Conservation (phyloP, 2,113 vertebrate genomes). For the rat (Rattus norvegicus) region DNA sequence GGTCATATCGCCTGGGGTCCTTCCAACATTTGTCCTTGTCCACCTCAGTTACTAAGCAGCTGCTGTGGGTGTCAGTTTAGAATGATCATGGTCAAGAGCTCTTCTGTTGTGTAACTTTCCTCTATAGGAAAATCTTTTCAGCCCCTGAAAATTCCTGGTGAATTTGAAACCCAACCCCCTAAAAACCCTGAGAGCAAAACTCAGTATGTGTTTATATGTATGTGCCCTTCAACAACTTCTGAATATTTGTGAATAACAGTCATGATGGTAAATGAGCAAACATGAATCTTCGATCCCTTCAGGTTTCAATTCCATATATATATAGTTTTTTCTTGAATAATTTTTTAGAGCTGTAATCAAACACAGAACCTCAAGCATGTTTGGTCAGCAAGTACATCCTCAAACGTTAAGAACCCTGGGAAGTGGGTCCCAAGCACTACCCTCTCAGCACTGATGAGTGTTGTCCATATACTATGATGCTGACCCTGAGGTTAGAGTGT, state of each 20-base stretch:
- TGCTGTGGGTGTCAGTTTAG: not conserved
- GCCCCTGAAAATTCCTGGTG: not conserved
- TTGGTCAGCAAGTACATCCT: not conserved
- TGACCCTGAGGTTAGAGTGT: not conserved
- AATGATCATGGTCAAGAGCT: not conserved
- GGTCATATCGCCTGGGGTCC: not conserved
- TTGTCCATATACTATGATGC: rapidly evolving
- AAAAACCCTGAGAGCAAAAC: not conserved
- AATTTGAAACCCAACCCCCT: not conserved
- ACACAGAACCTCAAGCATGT: not conserved
- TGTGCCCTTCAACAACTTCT: not conserved
- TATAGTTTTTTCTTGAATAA: too few relatives aligned
- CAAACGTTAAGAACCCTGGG: not conserved
- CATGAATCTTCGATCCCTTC: not conserved
- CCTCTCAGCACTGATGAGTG: not conserved
- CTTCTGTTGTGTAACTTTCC: not conserved
- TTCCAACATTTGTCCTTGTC: not conserved
- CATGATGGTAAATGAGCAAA: not conserved
- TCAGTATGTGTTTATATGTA: not conserved
- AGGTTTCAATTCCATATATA: not conserved
- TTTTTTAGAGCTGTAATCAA: not conserved
- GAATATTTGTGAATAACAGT: not conserved
- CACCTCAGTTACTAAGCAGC: not conserved
- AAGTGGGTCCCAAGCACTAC: not conserved
- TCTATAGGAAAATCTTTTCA: not conserved